Conservation (phyloP, 2,888 invertebrate species). For the Pecten maximus region DNA sequence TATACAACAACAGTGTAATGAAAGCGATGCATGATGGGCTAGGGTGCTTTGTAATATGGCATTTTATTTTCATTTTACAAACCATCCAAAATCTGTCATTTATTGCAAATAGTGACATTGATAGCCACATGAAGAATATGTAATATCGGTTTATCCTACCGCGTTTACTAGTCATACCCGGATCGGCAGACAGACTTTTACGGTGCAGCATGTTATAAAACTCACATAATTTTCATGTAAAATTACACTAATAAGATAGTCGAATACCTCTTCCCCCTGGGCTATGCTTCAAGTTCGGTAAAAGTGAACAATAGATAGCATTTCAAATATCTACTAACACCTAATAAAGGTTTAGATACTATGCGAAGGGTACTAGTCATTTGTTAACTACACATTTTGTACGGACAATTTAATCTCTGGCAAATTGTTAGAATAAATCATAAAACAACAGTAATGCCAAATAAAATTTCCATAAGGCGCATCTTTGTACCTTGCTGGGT, state of each 20-base stretch:
- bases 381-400: conserved; percentile 21
- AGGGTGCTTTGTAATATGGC: conserved; percentile 2
- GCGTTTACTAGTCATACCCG: background rate
- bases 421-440: background rate
- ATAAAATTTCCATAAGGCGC: conserved; percentile 11
- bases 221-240: conserved; percentile 40
- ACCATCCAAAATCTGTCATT: conserved; percentile 30
- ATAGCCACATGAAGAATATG: conserved; percentile 13
- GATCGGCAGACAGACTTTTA: background rate
- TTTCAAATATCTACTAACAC: conserved; percentile 36
- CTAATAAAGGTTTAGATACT: background rate
- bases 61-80: conserved; percentile 30
- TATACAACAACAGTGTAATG: background rate
- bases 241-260: conserved; percentile 36
- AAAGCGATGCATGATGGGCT: conserved; percentile 9
- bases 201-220: conserved; percentile 30
- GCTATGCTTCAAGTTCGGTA: background rate
- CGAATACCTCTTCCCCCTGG: background rate
- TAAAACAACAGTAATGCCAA: conserved; percentile 30
- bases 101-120: conserved; percentile 29
- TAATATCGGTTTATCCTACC: conserved; percentile 15
- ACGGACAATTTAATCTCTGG: background rate
- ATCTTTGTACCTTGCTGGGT: background rate
- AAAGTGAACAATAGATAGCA: conserved; percentile 21
- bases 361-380: background rate